phyloP scores from a whole-genome alignment of 2,797 vertebrate species.

The Urocyon cinereoargenteus region DNA sequence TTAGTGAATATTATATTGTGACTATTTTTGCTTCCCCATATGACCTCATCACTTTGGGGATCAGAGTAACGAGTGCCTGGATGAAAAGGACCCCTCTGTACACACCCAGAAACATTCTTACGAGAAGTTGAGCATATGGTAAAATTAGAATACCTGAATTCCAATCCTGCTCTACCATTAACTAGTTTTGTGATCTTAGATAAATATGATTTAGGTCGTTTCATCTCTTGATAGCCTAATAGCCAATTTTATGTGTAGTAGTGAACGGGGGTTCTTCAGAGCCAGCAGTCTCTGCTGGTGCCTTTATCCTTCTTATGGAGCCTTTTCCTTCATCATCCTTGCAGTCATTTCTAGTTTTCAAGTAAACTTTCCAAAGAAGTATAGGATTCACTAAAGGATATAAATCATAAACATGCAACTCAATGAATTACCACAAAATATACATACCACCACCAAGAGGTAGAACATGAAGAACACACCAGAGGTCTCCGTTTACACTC shows the following conservation, averaged over 20 bases:
- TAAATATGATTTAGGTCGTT: slow-evolving; percentile 19
- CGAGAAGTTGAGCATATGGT: not conserved
- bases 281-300: not conserved
- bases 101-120: not conserved
- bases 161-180: not conserved
- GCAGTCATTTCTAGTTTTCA: slow-evolving; percentile 54
- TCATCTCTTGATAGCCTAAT: not conserved
- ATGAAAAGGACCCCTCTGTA: not conserved
- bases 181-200: slow-evolving; percentile 22
- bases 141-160: slow-evolving; percentile 50
- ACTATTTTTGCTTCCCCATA: slow-evolving; percentile 39
- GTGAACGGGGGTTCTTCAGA: not conserved
- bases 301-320: slow-evolving; percentile 36
- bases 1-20: slow-evolving; percentile 12
- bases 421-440: slow-evolving; percentile 39
- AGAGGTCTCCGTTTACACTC: not conserved
- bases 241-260: not conserved
- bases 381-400: slow-evolving; percentile 24
- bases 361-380: slow-evolving; percentile 45
- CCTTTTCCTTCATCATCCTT: slow-evolving; percentile 29
- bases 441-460: not conserved
- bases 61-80: not conserved
- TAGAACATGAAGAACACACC: not conserved
- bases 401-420: slow-evolving; percentile 14
- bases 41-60: slow-evolving; percentile 4